These are phyloP conservation scores for Trogon melanurus DNA, from an alignment of 2,113 vertebrate genomes.

Conservation along the genomic window DNA sequence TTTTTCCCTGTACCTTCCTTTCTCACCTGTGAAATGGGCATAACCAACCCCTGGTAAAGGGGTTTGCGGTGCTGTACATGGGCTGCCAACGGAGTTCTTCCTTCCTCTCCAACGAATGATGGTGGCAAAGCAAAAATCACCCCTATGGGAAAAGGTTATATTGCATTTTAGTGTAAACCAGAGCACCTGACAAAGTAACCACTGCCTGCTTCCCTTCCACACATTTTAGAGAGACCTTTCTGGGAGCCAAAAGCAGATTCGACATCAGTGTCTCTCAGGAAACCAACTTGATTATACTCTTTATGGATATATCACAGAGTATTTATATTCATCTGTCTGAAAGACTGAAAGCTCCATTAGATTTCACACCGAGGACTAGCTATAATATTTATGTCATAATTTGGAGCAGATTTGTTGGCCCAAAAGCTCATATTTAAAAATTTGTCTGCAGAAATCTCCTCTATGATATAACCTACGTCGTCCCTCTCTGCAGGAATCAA, in stretches of 20 bases:
- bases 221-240: background rate
- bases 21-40: background rate
- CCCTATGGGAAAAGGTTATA: background rate
- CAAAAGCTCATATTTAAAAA: slow-evolving; percentile 39
- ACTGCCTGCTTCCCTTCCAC: background rate
- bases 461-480: background rate
- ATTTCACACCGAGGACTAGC: background rate
- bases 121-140: background rate
- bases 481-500: background rate
- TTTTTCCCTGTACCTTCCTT: background rate
- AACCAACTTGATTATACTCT: background rate
- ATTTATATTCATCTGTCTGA: slow-evolving; percentile 40
- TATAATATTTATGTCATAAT: slow-evolving; percentile 30
- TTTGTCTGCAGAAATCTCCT: background rate
- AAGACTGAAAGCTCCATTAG: slow-evolving; percentile 5
- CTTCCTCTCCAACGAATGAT: background rate
- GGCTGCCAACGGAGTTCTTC: background rate
- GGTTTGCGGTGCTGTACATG: background rate
- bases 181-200: background rate
- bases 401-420: slow-evolving; percentile 45
- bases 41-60: background rate
- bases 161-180: background rate
- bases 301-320: background rate
- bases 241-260: background rate
- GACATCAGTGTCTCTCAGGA: background rate